Evolutionary conservation across 92 coral and sea anemone species (phyloP), one percentile per base, ranked within the genome.

Genomic region (Palythoa heliodiscus): DNA sequence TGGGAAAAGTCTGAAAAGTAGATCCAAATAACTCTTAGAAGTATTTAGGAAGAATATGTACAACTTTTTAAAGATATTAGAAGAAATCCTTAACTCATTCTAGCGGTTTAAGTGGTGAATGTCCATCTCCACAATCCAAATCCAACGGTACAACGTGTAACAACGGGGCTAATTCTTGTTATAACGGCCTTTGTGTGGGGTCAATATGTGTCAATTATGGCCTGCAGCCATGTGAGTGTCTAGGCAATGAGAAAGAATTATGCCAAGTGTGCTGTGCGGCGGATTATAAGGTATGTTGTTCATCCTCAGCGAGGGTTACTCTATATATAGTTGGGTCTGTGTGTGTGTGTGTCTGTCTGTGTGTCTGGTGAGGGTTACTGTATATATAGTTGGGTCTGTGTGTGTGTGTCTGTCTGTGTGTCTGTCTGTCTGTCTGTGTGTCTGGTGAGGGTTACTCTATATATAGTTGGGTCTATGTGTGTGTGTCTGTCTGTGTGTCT

Each of bases 261-360:
- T 97, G 99, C 73, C 95, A 94, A 37, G 99, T 97, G 47, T 97
- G 99, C 70, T 96, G 98, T 40, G 86, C 87, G 43, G 83, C 86
- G 48, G 86, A 58, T 76, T 82, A 74, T 16, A 58, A 84, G 89
- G 98, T 94, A 54, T 52, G 71, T 24, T 63, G 15, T 63, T 10
- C 22, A 29, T 29, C 35, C 35, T 29, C 35, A 1, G 35, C 35
- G 35, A 29, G 1, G 0, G 35, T 29, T 29, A 29, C 35, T 29
- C n/a, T n/a, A n/a, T n/a, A n/a, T n/a, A 22, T 60, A 4, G 15
- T 57, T 57, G 35, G 35, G 35, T 29, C 35, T 29, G 35, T 29
- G 35, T 29, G 35, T 29, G 35, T 29, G 35, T 29, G 1, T 29
- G 35, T 29, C 35, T 29, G 35, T 29, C 1, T n/a, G n/a, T n/a